Conservation (phyloP, 2,113 vertebrate genomes). For the Plestiodon gilberti region DNA sequence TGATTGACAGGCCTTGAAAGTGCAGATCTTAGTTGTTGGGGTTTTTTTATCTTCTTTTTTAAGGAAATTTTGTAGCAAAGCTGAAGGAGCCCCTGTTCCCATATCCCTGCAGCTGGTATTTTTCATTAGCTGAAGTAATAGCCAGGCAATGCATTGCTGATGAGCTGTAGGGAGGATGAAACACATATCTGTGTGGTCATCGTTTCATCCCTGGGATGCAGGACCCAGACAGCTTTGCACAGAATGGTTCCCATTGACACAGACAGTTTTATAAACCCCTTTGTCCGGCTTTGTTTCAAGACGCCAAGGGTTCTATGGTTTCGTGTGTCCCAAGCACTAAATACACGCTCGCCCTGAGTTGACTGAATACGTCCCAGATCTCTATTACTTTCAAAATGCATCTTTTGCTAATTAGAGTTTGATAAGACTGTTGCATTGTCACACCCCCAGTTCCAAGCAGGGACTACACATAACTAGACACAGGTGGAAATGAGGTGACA, state of each 20-base stretch:
- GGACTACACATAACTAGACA: neutral
- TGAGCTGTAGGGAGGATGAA: conserved; percentile 23
- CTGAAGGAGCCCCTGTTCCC: conserved; percentile 2
- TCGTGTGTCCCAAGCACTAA: neutral
- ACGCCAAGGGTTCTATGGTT: neutral
- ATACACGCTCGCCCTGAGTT: neutral
- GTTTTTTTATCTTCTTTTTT: neutral
- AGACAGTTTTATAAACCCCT: conserved; percentile 5
- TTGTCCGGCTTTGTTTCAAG: neutral
- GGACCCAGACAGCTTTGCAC: neutral
- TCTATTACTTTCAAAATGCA: conserved; percentile 30
- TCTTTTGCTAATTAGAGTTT: neutral
- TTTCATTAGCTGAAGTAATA: conserved; percentile 1
- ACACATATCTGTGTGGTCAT: conserved; percentile 22
- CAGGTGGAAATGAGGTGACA: neutral
- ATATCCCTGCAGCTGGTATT: conserved; percentile 5
- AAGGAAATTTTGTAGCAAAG: conserved; percentile 17
- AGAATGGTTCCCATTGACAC: conserved; percentile 21
- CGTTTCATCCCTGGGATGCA: neutral
- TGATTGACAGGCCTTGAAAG: conserved; percentile 21
- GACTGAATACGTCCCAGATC: neutral
- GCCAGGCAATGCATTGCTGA: conserved; percentile 15
- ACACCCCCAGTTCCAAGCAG: neutral
- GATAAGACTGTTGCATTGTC: neutral
- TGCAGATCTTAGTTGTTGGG: neutral